phyloP scores from a whole-genome alignment of 2,888 invertebrate species.

The Lordiphosa andalusiaca region DNA sequence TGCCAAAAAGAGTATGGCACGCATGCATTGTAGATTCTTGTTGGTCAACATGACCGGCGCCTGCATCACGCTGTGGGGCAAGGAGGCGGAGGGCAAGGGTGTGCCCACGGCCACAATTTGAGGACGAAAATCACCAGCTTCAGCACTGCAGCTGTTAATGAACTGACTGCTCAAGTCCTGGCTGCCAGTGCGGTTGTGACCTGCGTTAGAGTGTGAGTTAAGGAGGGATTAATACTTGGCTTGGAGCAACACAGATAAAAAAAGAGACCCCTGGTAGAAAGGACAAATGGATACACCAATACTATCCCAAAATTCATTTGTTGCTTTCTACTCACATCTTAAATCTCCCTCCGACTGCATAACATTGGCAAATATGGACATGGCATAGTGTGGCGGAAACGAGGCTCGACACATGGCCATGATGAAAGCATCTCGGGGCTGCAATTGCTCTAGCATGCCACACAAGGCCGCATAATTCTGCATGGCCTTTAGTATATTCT shows the following conservation, averaged over 20 bases:
- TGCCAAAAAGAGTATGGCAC: slow-evolving; percentile 92
- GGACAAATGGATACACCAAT: too few species aligned
- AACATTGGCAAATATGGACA: slow-evolving; percentile 88
- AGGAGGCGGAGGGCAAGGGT: slow-evolving; percentile 91
- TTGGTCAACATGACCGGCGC: slow-evolving; percentile 95
- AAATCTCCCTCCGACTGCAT: slow-evolving; percentile 82
- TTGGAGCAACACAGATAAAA: too few species aligned
- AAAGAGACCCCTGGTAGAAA: too few species aligned
- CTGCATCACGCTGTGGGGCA: slow-evolving; percentile 85
- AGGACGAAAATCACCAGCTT: slow-evolving; percentile 88
- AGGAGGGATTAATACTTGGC: too few species aligned
- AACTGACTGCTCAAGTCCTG: slow-evolving; percentile 82
- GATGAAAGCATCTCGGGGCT: slow-evolving; percentile 95
- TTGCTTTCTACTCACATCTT: slow-evolving; percentile 58
- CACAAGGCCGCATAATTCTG: slow-evolving; percentile 94
- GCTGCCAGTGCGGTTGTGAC: slow-evolving; percentile 81
- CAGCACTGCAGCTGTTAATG: slow-evolving; percentile 79
- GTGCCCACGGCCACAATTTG: slow-evolving; percentile 99
- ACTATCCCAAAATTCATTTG: too few species aligned
- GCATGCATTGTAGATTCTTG: slow-evolving; percentile 98
- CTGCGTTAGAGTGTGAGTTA: slow-evolving; percentile 51
- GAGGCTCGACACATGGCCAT: slow-evolving; percentile 98
- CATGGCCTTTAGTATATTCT: slow-evolving; percentile 94
- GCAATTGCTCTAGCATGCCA: slow-evolving; percentile 88
- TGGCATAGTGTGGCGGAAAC: slow-evolving; percentile 95